Conservation (phyloP, 2,797 vertebrate genomes). For the Coccyzus lansbergi region DNA sequence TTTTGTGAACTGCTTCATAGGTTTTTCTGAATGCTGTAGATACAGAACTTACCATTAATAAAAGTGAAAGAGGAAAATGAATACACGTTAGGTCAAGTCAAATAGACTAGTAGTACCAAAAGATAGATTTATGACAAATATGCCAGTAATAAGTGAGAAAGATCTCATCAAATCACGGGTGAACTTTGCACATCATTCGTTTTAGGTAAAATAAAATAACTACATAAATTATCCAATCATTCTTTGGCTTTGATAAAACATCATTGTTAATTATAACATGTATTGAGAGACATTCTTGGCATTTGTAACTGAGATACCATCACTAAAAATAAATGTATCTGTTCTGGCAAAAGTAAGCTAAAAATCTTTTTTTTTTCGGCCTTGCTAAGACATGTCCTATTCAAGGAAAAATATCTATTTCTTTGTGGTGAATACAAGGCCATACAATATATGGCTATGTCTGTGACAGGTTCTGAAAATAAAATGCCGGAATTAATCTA, state of each 20-base stretch:
- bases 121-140: not conserved
- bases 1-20: constrained; percentile 16
- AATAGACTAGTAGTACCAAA: not conserved
- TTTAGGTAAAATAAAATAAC: not conserved
- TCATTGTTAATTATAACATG: constrained; percentile 17
- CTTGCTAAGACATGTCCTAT: not conserved
- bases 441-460: not conserved
- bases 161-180: not conserved
- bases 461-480: constrained; percentile 27
- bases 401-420: not conserved
- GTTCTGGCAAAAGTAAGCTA: not conserved
- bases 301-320: constrained; percentile 11
- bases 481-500: constrained; percentile 42
- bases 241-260: not conserved
- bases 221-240: not conserved
- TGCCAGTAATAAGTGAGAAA: not conserved
- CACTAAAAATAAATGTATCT: not conserved
- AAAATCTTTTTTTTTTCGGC: constrained; percentile 42
- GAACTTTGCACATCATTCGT: not conserved
- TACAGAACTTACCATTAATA: not conserved
- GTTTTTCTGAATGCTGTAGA: not conserved
- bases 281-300: constrained; percentile 9
- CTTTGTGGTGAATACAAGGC: constrained; percentile 33
- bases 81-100: not conserved
- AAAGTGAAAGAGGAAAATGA: not conserved